phyloP scores from a whole-genome alignment of 37 sponge, comb jelly and placozoan genomes.

The Hexactinellida sp. region DNA sequence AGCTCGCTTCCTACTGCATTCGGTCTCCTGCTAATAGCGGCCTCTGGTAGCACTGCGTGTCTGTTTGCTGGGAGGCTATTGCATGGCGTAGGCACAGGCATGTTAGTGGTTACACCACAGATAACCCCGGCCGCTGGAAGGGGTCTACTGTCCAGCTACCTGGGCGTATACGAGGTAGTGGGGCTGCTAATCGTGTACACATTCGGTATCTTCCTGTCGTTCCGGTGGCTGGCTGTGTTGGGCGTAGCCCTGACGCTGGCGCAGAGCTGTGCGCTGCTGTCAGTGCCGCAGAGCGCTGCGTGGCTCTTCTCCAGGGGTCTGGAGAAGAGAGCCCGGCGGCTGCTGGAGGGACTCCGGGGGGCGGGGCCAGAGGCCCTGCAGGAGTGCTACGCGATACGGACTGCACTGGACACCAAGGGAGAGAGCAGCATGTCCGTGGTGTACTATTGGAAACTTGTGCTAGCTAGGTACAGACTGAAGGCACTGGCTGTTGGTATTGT shows the following conservation, averaged over 20 bases:
- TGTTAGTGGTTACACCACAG: background rate
- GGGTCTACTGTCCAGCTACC: background rate
- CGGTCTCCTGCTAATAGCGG: background rate
- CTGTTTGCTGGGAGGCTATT: background rate
- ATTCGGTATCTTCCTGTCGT: background rate
- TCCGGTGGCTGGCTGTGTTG: background rate
- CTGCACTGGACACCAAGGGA: background rate
- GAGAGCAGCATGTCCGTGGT: background rate
- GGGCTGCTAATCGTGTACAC: background rate
- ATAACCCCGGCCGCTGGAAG: background rate
- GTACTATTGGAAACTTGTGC: background rate
- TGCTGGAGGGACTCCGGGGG: background rate
- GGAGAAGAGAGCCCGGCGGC: background rate
- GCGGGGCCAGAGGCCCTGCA: background rate
- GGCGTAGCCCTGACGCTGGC: background rate
- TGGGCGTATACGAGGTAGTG: background rate
- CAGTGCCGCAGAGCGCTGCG: background rate
- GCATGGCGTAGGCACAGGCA: background rate
- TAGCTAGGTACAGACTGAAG: background rate
- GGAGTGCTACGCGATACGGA: background rate
- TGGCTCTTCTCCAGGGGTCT: background rate
- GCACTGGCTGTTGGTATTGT: background rate
- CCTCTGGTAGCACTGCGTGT: background rate
- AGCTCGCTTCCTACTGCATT: background rate
- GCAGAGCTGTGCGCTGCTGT: background rate